Base-by-base conservation (phyloP, 2,888 invertebrate species). In the Schrankia costaestrigalis region DNA sequence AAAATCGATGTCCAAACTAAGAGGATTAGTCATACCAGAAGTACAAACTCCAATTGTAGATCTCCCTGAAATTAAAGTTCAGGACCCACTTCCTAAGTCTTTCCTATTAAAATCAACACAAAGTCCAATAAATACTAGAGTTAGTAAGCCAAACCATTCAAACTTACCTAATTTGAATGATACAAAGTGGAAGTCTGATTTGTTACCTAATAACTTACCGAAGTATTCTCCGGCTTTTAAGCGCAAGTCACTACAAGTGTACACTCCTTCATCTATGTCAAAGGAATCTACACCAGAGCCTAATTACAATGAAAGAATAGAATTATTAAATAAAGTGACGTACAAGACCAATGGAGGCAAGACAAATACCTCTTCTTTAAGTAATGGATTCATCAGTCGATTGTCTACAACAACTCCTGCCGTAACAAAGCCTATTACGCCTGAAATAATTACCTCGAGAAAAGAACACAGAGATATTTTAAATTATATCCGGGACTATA, bases 1-100 rank as follows among this genome's bases (percentile, higher is more conserved):
- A 50, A 93, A 93, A 64, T 93, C 94, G 11, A 91, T 95, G 78
- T 94, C 95, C 2, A 96, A 96, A 76, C 78, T 97, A 39, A 90
- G 95, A 63, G 96, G 96, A n/a, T 82, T 97, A 56, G 94, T 95
- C 17, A 97, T 97, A 67, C 96, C 96, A 3, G 96, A 96, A 78
- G 87, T 89, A 34, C 91, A 91, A 66, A 74, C 76, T 11, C 90
- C 92, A 19, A 90, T 92, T 31, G 86, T 93, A 27, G 94, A 95
- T 78, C 83, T 96, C 61, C 95, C 96, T 1, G 94, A 94, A 87
- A 96, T 96, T 32, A 94, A 93, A 78, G 94, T 94, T 58, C 90
- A 91, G 50, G 92, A 93, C 61, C 89, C 90, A 17, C 65, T 81
- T 37, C 60, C 77, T 6, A 84, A 89, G 45, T 73, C 89, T 44